These are phyloP conservation scores for Bos javanicus DNA, from an alignment of 2,113 vertebrate species.

Conservation along the genomic window DNA sequence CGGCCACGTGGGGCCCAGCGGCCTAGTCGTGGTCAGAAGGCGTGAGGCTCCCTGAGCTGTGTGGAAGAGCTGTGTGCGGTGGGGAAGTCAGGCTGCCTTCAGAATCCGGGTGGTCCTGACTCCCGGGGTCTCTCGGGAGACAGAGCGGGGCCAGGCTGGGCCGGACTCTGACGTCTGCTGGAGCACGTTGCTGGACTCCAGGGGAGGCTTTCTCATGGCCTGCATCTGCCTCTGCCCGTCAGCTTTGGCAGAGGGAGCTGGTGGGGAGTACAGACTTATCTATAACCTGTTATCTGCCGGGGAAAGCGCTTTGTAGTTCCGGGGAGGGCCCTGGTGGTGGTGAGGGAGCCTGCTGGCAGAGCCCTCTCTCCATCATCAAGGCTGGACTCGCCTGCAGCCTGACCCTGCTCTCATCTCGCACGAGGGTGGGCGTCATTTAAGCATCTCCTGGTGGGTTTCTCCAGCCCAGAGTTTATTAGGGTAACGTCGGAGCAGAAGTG, in stretches of 20 bases:
- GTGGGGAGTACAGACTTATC: neutral
- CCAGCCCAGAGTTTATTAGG: neutral
- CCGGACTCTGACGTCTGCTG: neutral
- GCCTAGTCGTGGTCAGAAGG: neutral
- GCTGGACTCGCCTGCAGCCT: neutral
- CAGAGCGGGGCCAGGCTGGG: neutral
- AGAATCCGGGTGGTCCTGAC: rapidly evolving
- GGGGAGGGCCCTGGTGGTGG: neutral
- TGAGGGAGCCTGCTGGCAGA: neutral
- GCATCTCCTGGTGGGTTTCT: neutral
- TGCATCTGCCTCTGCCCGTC: neutral
- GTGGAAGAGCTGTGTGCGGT: rapidly evolving
- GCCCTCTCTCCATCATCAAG: rapidly evolving
- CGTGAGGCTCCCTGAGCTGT: neutral
- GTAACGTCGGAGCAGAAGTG: too few relatives aligned
- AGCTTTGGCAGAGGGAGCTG: neutral
- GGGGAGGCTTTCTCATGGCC: neutral
- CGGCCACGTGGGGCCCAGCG: rapidly evolving
- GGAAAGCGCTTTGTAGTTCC: neutral
- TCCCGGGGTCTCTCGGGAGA: neutral
- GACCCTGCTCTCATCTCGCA: neutral
- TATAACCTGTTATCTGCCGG: neutral
- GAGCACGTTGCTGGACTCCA: neutral
- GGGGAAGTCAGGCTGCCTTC: too few relatives aligned
- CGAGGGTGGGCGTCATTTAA: rapidly evolving